Base-by-base conservation (phyloP, 2,113 vertebrate genomes). In the Todiramphus saurophagus region DNA sequence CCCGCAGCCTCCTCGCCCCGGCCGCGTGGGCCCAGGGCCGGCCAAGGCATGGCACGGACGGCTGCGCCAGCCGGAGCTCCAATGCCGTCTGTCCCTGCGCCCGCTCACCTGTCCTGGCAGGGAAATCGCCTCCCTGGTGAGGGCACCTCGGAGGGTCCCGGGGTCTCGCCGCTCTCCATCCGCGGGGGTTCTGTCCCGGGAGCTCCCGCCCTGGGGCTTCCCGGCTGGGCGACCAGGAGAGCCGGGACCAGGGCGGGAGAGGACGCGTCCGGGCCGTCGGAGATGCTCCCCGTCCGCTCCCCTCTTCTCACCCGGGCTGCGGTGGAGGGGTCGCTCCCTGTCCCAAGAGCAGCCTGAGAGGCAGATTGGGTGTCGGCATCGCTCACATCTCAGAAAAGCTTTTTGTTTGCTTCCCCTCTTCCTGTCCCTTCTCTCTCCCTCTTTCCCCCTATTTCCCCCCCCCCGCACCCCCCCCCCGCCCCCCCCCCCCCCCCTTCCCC, bases 371-470 rank as follows among this genome's bases (percentile, higher is more conserved):
- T n/a, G 13, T 33, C 39, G 28, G 56, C 58, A 62, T 18, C 44
- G 19, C 70, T 53, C 17, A 0, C 48, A 7, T 39, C 19, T 43
- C 31, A 5, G 73, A 28, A 43, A 23, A 33, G 33, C 3, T 67
- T 75, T 74, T 51, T 35, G 35, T 73, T 55, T 31, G 4, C 8
- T 7, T 37, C 10, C 11, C 12, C 5, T 9, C 39, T 24, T 24
- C 48, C 35, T 35, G 23, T 50, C 48, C 24, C 48, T 64, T 64
- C 28, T 18, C 6, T 10, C 39, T 12, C 41, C 31, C 18, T 17
- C 3, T 10, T 16, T 3, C 20, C 11, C 4, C 2, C 6, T 8
- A 11, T 39, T 37, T n/a, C n/a, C n/a, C n/a, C n/a, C n/a, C n/a
- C n/a, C n/a, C n/a, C n/a, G n/a, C n/a, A n/a, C n/a, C n/a, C n/a